Percentiles rank a stretch among this genome's conserved stretches.
These are phyloP conservation scores for Gymnorhina tibicen DNA, from an alignment of 2,113 vertebrate genomes.

Conservation along the genomic window DNA sequence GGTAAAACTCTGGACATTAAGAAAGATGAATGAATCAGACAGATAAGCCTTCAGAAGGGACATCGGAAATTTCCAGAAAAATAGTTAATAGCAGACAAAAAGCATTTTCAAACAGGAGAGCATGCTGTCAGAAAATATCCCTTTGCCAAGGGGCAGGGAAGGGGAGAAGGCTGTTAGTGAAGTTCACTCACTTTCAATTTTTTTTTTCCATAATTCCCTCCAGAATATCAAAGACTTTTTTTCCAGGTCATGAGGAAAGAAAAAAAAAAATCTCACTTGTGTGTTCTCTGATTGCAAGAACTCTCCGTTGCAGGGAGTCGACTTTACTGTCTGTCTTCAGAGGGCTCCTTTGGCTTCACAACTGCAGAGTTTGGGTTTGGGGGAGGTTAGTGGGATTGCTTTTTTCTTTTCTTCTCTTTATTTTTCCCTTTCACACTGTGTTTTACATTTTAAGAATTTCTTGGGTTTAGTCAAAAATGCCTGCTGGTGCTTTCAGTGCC, in stretches of 20 bases:
- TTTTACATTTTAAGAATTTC: constrained; percentile 16
- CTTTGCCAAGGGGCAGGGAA: constrained; percentile 9
- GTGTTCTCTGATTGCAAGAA: constrained; percentile 17
- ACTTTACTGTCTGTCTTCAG: constrained; percentile 11
- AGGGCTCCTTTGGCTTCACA: constrained; percentile 4
- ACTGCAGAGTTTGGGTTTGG: neutral
- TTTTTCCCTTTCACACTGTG: neutral
- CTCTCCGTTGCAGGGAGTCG: neutral
- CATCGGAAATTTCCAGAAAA: neutral
- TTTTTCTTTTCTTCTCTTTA: no score
- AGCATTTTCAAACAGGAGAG: neutral
- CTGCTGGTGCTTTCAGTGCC: constrained; percentile 17
- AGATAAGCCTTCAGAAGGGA: neutral
- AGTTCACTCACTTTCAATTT: neutral
- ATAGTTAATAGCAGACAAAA: neutral
- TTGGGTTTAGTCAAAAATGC: constrained; percentile 9
- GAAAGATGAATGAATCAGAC: neutral
- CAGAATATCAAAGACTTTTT: constrained; percentile 38
- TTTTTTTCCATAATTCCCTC: neutral
- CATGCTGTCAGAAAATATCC: neutral
- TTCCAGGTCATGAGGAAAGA: constrained; percentile 2
- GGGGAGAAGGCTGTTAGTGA: neutral
- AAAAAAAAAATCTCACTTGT: neutral
- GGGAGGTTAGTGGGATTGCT: neutral
- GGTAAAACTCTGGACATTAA: neutral